Conservation (phyloP, 2,888 invertebrate genomes). For the Epistrophe eligans region DNA sequence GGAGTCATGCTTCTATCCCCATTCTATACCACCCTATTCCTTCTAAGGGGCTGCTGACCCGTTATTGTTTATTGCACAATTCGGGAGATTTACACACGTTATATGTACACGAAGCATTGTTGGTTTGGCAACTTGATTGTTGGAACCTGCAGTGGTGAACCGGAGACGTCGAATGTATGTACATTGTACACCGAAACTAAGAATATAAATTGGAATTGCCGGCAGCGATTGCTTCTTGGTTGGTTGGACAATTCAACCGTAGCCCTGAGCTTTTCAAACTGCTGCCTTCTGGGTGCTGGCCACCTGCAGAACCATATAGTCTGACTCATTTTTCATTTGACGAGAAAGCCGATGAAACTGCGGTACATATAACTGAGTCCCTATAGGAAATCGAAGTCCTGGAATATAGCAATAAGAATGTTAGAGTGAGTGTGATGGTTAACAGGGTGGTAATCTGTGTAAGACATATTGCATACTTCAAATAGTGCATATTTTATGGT, state of each 20-base stretch:
- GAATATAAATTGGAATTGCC: slow-evolving; percentile 74
- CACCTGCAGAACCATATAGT: slow-evolving; percentile 49
- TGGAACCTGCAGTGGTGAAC: slow-evolving; percentile 55
- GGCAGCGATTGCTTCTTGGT: slow-evolving; percentile 75
- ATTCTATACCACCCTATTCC: slow-evolving; percentile 15
- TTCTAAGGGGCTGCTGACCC: slow-evolving; percentile 20
- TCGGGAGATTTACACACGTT: slow-evolving; percentile 65
- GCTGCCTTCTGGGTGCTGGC: slow-evolving; percentile 9
- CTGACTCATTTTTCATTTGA: slow-evolving; percentile 58
- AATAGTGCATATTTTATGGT: slow-evolving; percentile 52
- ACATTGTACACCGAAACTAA: slow-evolving; percentile 42
- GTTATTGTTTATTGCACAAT: slow-evolving; percentile 71
- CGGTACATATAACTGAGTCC: background rate
- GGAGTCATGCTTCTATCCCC: slow-evolving; percentile 4
- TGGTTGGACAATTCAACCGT: slow-evolving; percentile 67
- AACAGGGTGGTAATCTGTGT: slow-evolving; percentile 24
- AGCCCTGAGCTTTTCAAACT: slow-evolving; percentile 17
- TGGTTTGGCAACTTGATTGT: slow-evolving; percentile 67
- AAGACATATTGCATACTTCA: slow-evolving; percentile 43
- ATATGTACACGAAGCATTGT: slow-evolving; percentile 48
- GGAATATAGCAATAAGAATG: slow-evolving; percentile 33
- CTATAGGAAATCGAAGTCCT: slow-evolving; percentile 6
- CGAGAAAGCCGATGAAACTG: slow-evolving; percentile 65
- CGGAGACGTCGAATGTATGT: slow-evolving; percentile 51
- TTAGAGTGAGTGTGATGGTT: background rate